These are phyloP conservation scores for Oscheius onirici DNA, from an alignment of 2,888 invertebrate genomes.

Conservation along the genomic window DNA sequence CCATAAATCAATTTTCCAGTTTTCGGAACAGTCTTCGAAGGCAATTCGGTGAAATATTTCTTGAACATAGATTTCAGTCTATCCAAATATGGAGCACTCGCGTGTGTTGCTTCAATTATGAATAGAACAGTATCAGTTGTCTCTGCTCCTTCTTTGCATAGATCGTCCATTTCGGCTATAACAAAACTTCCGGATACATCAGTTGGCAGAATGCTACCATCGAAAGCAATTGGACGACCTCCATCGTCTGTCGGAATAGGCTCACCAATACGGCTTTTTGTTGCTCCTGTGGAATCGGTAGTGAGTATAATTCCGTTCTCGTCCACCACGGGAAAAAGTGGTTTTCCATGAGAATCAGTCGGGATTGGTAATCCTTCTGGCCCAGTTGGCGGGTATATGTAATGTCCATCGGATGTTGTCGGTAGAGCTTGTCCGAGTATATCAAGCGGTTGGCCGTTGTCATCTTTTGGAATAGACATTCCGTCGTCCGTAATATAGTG, in stretches of 20 bases:
- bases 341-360: conserved; percentile 28
- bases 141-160: conserved; percentile 22
- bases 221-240: conserved; percentile 58
- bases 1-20: conserved; percentile 64
- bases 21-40: conserved; percentile 37
- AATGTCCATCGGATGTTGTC: conserved; percentile 48
- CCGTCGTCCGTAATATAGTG: conserved; percentile 38
- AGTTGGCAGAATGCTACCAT: conserved; percentile 50
- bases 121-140: conserved; percentile 42
- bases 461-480: conserved; percentile 33
- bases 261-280: conserved; percentile 52
- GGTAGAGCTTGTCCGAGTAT: conserved; percentile 38
- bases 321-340: conserved; percentile 35
- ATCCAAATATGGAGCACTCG: conserved; percentile 38
- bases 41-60: conserved; percentile 30
- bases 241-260: conserved; percentile 48
- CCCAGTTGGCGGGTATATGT: conserved; percentile 39
- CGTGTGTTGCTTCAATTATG: conserved; percentile 45
- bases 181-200: conserved; percentile 56
- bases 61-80: conserved; percentile 42
- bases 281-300: conserved; percentile 38
- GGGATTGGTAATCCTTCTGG: conserved; percentile 45
- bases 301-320: conserved; percentile 35
- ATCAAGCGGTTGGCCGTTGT: conserved; percentile 42
- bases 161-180: neutral